A percentile compares a stretch with the other conserved stretches of the same genome.
Conservation (phyloP, 2,797 vertebrate species). For the Taenioides sp. region DNA sequence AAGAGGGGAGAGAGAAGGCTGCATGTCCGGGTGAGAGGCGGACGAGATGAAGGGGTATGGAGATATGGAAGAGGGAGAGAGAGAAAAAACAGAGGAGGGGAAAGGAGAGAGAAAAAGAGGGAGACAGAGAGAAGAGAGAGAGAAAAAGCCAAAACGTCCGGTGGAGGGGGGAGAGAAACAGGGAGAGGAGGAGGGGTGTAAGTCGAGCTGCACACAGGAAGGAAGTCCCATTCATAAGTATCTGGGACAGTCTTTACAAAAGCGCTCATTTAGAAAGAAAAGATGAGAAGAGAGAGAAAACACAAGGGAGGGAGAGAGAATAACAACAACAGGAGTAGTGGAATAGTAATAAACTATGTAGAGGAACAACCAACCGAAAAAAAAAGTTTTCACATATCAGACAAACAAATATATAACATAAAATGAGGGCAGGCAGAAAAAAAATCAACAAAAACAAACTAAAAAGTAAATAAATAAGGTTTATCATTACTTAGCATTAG, state of each 20-base stretch:
- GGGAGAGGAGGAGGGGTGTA: neutral
- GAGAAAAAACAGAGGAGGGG: too few relatives aligned
- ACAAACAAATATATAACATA: neutral
- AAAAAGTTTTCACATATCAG: neutral
- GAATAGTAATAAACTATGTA: too few relatives aligned
- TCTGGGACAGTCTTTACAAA: constrained; percentile 51
- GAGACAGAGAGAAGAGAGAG: neutral
- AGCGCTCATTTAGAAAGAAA: constrained; percentile 54
- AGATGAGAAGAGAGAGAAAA: too few relatives aligned
- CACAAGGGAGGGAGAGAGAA: constrained; percentile 3
- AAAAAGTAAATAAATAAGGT: too few relatives aligned
- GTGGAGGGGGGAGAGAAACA: too few relatives aligned
- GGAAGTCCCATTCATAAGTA: neutral
- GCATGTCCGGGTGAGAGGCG: neutral
- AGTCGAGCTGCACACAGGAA: neutral
- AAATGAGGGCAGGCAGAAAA: neutral
- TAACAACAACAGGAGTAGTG: too few relatives aligned
- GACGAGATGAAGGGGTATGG: neutral
- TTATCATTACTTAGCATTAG: too few relatives aligned
- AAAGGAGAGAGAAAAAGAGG: neutral
- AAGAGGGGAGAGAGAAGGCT: too few relatives aligned
- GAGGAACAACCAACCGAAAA: too few relatives aligned
- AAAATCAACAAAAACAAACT: neutral
- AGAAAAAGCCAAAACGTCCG: too few relatives aligned
- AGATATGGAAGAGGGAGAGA: neutral